Conservation (phyloP, 1,140 invertebrate species). For the Aphelenchoides besseyi region DNA sequence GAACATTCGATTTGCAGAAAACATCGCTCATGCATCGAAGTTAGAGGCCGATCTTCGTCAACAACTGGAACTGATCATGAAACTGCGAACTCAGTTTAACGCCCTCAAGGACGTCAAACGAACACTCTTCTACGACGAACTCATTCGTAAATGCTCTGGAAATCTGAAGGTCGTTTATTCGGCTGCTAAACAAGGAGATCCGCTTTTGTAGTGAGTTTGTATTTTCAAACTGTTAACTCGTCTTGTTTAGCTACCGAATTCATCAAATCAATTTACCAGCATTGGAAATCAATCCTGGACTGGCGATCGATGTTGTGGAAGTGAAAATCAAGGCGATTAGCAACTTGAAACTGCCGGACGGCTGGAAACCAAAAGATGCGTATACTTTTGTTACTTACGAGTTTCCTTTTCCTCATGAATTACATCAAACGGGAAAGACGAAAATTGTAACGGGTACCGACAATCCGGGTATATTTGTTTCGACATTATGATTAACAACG, state of each 20-base stretch:
- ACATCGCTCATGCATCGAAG: not conserved
- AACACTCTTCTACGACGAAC: constrained; percentile 10
- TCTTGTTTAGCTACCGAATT: constrained; percentile 25
- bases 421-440: constrained; percentile 38
- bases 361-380: constrained; percentile 38
- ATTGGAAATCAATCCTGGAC: constrained; percentile 30
- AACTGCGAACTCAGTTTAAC: constrained; percentile 2
- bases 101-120: constrained; percentile 10
- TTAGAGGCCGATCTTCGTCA: not conserved
- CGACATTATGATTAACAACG: not conserved
- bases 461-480: constrained; percentile 31
- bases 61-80: constrained; percentile 13
- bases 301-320: constrained; percentile 35
- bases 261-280: constrained; percentile 25
- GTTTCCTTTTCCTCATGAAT: constrained; percentile 44
- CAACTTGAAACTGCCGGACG: constrained; percentile 40
- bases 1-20: not conserved
- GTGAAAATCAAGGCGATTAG: constrained; percentile 33
- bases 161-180: not conserved
- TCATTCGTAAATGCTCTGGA: not conserved
- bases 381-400: constrained; percentile 39
- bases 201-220: constrained; percentile 5
- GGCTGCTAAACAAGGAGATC: not conserved
- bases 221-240: not conserved
- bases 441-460: constrained; percentile 26